These are phyloP conservation scores for Pithys albifrons DNA, from an alignment of 2,113 vertebrate species.

Conservation along the genomic window DNA sequence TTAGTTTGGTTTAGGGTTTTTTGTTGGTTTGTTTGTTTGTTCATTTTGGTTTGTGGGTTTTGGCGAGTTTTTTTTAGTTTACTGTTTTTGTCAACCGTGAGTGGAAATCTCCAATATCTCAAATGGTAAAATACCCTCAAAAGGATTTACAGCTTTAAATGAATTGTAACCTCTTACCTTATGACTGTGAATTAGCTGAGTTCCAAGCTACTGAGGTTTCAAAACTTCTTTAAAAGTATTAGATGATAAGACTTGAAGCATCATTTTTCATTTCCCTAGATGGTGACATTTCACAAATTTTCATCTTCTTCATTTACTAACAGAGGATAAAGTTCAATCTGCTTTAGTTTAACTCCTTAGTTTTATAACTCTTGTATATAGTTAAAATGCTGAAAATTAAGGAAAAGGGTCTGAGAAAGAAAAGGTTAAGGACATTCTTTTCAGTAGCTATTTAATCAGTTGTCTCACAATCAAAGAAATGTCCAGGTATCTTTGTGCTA, in stretches of 20 bases:
- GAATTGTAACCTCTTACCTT: background rate
- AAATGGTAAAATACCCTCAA: background rate
- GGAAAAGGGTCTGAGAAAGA: background rate
- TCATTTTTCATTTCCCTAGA: background rate
- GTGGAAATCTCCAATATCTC: background rate
- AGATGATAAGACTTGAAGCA: background rate
- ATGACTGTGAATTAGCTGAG: background rate
- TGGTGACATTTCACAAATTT: background rate
- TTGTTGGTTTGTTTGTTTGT: background rate
- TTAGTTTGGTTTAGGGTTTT: background rate
- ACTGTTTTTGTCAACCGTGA: background rate
- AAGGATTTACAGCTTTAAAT: conserved; percentile 2
- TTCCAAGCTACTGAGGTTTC: background rate
- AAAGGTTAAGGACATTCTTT: background rate
- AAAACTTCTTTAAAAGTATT: background rate
- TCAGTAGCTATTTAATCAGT: background rate
- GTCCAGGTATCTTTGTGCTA: background rate
- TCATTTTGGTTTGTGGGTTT: background rate
- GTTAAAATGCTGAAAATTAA: background rate
- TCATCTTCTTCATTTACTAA: conserved; percentile 12
- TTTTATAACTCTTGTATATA: background rate
- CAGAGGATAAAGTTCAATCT: background rate
- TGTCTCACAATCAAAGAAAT: background rate
- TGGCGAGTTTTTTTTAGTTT: background rate
- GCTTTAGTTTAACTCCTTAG: background rate